These are phyloP conservation scores for Cantharis flavilabris DNA, from an alignment of 2,888 invertebrate genomes.

Conservation along the genomic window DNA sequence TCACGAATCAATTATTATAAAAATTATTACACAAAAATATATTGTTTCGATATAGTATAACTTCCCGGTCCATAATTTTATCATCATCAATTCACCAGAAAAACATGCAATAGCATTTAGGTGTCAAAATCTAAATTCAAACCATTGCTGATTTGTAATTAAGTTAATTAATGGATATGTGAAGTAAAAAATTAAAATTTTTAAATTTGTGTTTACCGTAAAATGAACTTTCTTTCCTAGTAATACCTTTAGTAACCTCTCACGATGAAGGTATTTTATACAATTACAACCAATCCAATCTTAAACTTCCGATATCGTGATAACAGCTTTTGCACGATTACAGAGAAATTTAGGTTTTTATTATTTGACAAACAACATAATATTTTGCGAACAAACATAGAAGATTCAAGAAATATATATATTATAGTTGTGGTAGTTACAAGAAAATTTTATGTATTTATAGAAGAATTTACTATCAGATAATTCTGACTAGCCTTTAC, in stretches of 20 bases:
- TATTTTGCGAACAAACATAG: constrained; percentile 13
- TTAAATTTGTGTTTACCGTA: constrained; percentile 6
- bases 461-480: not conserved
- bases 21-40: too few species aligned
- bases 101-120: too few species aligned
- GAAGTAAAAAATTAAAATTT: not conserved
- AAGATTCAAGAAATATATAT: constrained; percentile 8
- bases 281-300: constrained; percentile 25
- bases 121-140: not conserved
- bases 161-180: not conserved
- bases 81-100: too few species aligned
- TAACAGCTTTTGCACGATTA: constrained; percentile 19
- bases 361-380: constrained; percentile 5
- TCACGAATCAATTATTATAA: not conserved
- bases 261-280: constrained; percentile 21
- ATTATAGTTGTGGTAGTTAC: not conserved
- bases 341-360: constrained; percentile 22
- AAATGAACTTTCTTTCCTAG: constrained; percentile 12
- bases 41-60: too few species aligned
- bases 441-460: not conserved
- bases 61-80: not conserved
- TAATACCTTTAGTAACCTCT: constrained; percentile 23
- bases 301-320: constrained; percentile 27
- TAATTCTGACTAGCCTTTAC: not conserved
- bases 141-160: not conserved